phyloP scores from a whole-genome alignment of 2,113 vertebrate species.

The Python bivittatus region DNA sequence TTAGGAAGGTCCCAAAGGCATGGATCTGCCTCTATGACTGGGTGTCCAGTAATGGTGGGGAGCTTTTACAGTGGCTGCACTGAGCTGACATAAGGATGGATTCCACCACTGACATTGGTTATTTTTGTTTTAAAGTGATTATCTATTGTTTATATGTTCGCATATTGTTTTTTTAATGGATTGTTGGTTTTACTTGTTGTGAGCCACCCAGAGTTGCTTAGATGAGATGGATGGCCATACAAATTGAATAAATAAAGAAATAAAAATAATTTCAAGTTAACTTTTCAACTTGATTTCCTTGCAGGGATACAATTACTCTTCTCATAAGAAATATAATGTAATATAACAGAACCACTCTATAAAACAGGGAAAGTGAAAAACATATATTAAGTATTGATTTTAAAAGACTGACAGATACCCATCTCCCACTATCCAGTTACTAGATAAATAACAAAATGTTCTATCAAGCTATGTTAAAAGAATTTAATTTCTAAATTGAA shows the following conservation, averaged over 20 bases:
- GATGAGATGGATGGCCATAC: not conserved
- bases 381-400: not conserved
- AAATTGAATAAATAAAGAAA: not conserved
- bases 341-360: not conserved
- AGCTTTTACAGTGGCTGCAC: not conserved
- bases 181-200: not conserved
- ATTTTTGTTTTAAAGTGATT: not conserved
- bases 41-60: not conserved
- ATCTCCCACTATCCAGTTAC: not conserved
- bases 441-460: not conserved
- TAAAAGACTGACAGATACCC: not conserved
- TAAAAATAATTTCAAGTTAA: not conserved
- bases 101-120: not conserved
- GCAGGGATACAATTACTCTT: not conserved
- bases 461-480: not conserved
- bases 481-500: not conserved
- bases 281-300: not conserved
- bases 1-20: not conserved
- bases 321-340: not conserved
- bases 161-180: not conserved
- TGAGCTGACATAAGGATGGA: not conserved
- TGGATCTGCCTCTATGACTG: not conserved
- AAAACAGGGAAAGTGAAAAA: not conserved
- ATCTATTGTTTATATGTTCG: not conserved
- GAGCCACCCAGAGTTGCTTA: not conserved